Evolutionary conservation across 2,888 invertebrate species (phyloP).

Genomic region (Thymelicus lineola): DNA sequence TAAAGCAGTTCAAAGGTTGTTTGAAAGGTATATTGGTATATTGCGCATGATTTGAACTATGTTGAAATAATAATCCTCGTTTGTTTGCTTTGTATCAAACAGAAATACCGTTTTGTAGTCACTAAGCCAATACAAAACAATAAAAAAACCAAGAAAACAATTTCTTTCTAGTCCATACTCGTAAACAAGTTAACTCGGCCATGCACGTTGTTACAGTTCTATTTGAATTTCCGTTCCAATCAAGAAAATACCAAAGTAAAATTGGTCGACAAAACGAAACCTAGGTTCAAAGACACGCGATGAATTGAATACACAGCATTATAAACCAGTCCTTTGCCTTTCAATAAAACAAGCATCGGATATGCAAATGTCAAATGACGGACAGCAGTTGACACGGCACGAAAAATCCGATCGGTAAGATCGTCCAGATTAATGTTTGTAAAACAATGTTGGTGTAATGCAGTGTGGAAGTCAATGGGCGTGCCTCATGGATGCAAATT

Average conservation of each 20-base stretch:
- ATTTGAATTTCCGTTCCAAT: constrained; percentile 7
- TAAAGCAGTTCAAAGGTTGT: not conserved
- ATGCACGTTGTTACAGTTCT: not conserved
- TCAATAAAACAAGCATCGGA: constrained; percentile 39
- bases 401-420: constrained; percentile 36
- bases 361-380: constrained; percentile 42
- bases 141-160: too few relatives aligned
- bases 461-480: constrained; percentile 73
- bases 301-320: constrained; percentile 8
- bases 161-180: too few relatives aligned
- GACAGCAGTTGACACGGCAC: constrained; percentile 36
- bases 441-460: constrained; percentile 47
- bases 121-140: too few relatives aligned
- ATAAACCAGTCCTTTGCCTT: constrained; percentile 31
- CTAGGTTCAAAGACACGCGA: constrained; percentile 32
- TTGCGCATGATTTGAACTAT: too few relatives aligned
- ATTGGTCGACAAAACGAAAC: constrained; percentile 17
- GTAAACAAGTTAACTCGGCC: too few relatives aligned
- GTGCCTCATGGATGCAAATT: constrained; percentile 77
- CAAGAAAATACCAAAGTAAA: constrained; percentile 24
- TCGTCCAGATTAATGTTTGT: constrained; percentile 34
- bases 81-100: too few relatives aligned
- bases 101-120: too few relatives aligned
- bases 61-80: too few relatives aligned
- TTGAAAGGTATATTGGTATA: not conserved